Conservation (phyloP, 2,113 vertebrate genomes). For the Chitala chitala region DNA sequence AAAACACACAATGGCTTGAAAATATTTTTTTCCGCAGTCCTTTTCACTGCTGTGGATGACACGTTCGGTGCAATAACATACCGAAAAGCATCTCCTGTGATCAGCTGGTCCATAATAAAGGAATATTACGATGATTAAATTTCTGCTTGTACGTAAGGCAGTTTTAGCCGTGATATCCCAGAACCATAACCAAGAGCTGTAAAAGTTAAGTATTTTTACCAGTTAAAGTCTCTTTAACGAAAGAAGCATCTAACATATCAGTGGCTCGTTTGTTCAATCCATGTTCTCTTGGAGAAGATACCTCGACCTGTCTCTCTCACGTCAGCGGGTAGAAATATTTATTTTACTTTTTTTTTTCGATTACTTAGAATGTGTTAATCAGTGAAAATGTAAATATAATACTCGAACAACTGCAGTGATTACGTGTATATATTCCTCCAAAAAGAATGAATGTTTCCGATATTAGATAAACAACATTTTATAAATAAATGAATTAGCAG, state of each 20-base stretch:
- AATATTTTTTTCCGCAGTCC: conserved; percentile 22
- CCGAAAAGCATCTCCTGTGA: conserved; percentile 11
- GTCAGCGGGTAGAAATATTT: conserved; percentile 11
- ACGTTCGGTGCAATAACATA: conserved; percentile 17
- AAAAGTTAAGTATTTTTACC: not conserved
- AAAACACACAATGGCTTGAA: conserved; percentile 14
- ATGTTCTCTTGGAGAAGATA: conserved; percentile 10
- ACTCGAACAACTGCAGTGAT: not conserved
- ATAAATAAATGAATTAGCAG: not conserved
- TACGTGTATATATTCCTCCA: not conserved
- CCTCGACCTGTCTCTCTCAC: conserved; percentile 2
- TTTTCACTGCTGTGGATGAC: conserved; percentile 15
- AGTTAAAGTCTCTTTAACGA: not conserved
- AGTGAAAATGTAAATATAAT: not conserved
- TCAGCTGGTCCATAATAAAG: conserved; percentile 7
- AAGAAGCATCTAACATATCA: not conserved
- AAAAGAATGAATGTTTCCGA: conserved; percentile 7
- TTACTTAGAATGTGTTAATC: not conserved
- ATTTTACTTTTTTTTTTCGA: not conserved
- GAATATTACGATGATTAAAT: conserved; percentile 18
- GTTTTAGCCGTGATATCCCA: not conserved
- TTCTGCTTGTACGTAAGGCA: not conserved
- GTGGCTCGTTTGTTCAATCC: conserved; percentile 14
- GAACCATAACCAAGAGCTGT: conserved; percentile 16
- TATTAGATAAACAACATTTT: not conserved